Base-by-base conservation (phyloP, 2,113 vertebrate species). In the Poecile atricapillus region DNA sequence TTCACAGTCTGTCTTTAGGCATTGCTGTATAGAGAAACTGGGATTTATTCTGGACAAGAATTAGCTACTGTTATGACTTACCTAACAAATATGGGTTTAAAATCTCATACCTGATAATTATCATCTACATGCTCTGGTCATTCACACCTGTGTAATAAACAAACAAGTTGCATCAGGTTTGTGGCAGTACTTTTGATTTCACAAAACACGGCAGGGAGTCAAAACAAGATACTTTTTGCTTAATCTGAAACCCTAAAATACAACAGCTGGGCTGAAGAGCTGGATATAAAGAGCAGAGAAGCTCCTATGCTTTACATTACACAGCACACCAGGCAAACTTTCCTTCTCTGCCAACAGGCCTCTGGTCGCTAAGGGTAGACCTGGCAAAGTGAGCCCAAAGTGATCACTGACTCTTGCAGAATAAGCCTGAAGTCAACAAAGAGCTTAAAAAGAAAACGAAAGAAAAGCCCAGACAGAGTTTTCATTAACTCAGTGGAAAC, bases 121-220 rank as follows among this genome's bases (percentile, higher is more conserved):
- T 65, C 67, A 58, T 92, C 64, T 85, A 64, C 28, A 25, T 0
- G 8, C 87, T 68, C 52, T 79, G 77, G 93, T 69, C 89, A 78
- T 93, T 94, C 93, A 94, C 44, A 78, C 85, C 85, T 78, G 39
- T 55, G 71, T 47, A 95, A 95, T 86, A 89, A 58, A 93, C 87
- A 95, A 88, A 93, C 90, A 96, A 88, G 94, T 95, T 97, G 91
- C 93, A 92, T 85, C 93, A 95, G 46, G 79, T 91, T 80, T 78
- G 87, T 89, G 91, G 94, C 91, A 91, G 91, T 43, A 83, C 69
- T 77, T 70, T 11, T 85, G 76, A 94, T 94, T 92, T 94, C 92
- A 86, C 83, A 95, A 95, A 94, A 91, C 2, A 0, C 8, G 0
- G 10, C 79, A 69, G 27, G 59, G 81, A 89, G 67, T 89, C 87